These are phyloP conservation scores for Drosophila subobscura DNA, from an alignment of 1,140 invertebrate genomes.

Conservation along the genomic window DNA sequence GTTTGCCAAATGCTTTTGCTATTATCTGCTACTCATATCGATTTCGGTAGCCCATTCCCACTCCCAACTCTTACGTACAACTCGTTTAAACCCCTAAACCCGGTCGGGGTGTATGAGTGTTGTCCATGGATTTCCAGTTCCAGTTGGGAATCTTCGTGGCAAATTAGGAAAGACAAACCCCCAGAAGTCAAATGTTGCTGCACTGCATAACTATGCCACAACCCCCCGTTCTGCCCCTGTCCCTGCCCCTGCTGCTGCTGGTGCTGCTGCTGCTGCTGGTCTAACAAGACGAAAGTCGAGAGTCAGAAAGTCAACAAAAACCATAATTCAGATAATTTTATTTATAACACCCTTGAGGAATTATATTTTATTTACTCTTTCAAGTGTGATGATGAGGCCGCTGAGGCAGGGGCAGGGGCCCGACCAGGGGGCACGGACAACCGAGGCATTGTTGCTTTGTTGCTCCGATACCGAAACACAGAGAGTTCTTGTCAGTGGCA, in stretches of 20 bases:
- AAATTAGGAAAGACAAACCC: conserved; percentile 69
- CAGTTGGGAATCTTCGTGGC: conserved; percentile 41
- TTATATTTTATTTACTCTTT: conserved; percentile 83
- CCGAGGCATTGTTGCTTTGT: conserved; percentile 11
- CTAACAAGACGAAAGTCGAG: conserved; percentile 13
- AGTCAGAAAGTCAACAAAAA: conserved; percentile 77
- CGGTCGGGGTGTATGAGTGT: not conserved
- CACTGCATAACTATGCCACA: conserved; percentile 63
- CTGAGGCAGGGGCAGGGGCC: conserved; percentile 9
- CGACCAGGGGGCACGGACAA: not conserved
- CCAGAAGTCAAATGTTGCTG: conserved; percentile 20
- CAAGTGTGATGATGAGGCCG: conserved; percentile 79
- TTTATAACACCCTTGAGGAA: conserved; percentile 83
- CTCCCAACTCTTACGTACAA: not conserved
- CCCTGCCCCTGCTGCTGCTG: not conserved
- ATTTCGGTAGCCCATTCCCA: conserved; percentile 12
- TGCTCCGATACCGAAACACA: conserved; percentile 26
- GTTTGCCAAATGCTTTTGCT: conserved; percentile 26
- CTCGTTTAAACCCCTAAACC: conserved; percentile 1
- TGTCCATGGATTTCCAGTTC: conserved; percentile 29
- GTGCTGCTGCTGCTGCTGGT: too few relatives aligned
- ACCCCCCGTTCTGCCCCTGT: not conserved
- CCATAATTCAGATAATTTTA: conserved; percentile 83
- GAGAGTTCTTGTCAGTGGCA: conserved; percentile 34
- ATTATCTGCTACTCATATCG: conserved; percentile 30